Percentiles rank a stretch among this genome's conserved stretches.
These are phyloP conservation scores for Tethya wilhelma DNA, from an alignment of 37 sponge, comb jelly and placozoan species.

Conservation along the genomic window DNA sequence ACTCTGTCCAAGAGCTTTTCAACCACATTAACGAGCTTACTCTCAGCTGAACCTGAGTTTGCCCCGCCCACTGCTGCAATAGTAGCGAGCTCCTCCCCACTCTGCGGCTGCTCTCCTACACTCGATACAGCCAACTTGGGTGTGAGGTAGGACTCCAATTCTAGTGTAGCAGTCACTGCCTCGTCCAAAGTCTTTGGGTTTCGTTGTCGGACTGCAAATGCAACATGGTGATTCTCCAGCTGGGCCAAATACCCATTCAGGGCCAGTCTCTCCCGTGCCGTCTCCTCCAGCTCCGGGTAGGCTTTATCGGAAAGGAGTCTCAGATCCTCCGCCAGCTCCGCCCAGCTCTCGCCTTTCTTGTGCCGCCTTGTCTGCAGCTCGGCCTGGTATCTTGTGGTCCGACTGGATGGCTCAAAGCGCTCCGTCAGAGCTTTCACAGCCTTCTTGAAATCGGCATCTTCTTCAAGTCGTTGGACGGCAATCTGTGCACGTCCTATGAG, in stretches of 20 bases:
- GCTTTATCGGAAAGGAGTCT: conserved; percentile 31
- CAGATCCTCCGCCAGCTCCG: conserved; percentile 43
- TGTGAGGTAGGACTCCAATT: conserved; percentile 46
- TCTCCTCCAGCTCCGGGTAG: conserved; percentile 36
- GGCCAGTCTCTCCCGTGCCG: conserved; percentile 39
- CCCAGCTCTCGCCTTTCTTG: conserved; percentile 40
- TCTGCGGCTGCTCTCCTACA: too few species aligned
- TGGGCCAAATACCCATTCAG: conserved; percentile 16
- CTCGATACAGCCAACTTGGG: not conserved
- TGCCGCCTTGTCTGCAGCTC: conserved; percentile 41
- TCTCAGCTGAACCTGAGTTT: not conserved
- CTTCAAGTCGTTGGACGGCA: conserved; percentile 15
- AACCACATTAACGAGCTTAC: not conserved
- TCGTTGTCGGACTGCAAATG: conserved; percentile 43
- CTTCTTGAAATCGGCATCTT: not conserved
- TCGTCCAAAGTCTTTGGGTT: conserved; percentile 39
- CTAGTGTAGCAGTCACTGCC: conserved; percentile 50
- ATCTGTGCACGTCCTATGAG: conserved; percentile 33
- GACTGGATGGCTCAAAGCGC: conserved; percentile 43
- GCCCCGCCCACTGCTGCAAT: too few species aligned
- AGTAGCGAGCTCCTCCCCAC: too few species aligned
- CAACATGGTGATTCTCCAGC: conserved; percentile 25
- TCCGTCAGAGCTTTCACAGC: conserved; percentile 23
- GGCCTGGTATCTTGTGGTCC: conserved; percentile 31
- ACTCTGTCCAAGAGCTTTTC: conserved; percentile 18